Percentiles rank a stretch among this genome's conserved stretches.
phyloP scores from a whole-genome alignment of 2,113 vertebrate species.

The Geococcyx californianus region DNA sequence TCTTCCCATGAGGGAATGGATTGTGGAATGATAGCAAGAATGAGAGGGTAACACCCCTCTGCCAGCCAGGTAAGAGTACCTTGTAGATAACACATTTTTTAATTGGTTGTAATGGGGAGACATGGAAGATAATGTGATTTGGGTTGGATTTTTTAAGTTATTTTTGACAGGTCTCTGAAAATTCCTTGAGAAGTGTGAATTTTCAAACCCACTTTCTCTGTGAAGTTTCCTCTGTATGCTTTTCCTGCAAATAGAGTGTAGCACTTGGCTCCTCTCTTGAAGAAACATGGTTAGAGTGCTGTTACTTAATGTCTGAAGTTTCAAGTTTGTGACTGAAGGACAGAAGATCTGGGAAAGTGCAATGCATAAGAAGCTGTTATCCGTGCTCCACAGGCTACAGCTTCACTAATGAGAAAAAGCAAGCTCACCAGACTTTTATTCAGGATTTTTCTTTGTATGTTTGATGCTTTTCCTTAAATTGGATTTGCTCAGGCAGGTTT shows the following conservation, averaged over 20 bases:
- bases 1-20: not conserved
- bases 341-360: not conserved
- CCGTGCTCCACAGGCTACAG: not conserved
- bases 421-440: not conserved
- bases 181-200: not conserved
- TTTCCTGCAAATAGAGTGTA: not conserved
- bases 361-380: not conserved
- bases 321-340: not conserved
- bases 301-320: not conserved
- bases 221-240: not conserved
- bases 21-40: not conserved
- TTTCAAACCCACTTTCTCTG: not conserved
- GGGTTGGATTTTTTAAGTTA: not conserved
- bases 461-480: not conserved
- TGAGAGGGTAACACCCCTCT: not conserved
- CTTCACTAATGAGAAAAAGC: not conserved
- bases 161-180: not conserved
- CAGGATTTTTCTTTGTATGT: not conserved
- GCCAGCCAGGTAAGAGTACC: not conserved
- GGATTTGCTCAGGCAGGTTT: not conserved
- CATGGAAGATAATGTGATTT: fast-evolving
- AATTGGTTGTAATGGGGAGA: not conserved
- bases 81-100: too few species aligned
- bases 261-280: not conserved
- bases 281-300: fast-evolving